phyloP scores from a whole-genome alignment of 2,888 invertebrate species.

The Seira sanloemensis region DNA sequence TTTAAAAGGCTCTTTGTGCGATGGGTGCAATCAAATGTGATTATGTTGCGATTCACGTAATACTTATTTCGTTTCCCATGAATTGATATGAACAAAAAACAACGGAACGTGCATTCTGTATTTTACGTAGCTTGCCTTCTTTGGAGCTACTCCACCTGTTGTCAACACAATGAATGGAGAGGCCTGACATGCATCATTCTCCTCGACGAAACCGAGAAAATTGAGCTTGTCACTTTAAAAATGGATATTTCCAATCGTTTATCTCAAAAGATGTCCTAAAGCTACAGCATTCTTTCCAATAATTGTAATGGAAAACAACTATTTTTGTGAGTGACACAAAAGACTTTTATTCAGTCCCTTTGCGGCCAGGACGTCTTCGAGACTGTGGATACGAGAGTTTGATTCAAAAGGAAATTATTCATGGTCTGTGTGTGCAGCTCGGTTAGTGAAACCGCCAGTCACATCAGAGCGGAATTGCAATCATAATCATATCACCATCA shows the following conservation, averaged over 20 bases:
- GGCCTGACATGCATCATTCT: neutral
- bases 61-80: neutral
- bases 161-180: neutral
- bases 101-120: too few species aligned
- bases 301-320: too few species aligned
- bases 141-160: neutral
- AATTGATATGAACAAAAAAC: neutral
- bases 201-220: neutral
- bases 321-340: too few species aligned
- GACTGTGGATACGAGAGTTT: too few species aligned
- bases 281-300: too few species aligned
- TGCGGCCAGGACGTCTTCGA: too few species aligned
- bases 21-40: slow-evolving; percentile 9
- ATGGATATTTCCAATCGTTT: neutral
- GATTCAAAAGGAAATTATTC: slow-evolving; percentile 26
- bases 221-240: neutral
- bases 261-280: too few species aligned
- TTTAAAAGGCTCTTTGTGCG: neutral
- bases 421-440: neutral
- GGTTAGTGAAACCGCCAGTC: too few species aligned
- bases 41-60: neutral
- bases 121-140: too few species aligned
- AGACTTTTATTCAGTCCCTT: too few species aligned
- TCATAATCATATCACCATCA: slow-evolving; percentile 1
- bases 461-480: neutral